Evolutionary conservation across 2,797 vertebrate species (phyloP).

Genomic region (Myotis planiceps): DNA sequence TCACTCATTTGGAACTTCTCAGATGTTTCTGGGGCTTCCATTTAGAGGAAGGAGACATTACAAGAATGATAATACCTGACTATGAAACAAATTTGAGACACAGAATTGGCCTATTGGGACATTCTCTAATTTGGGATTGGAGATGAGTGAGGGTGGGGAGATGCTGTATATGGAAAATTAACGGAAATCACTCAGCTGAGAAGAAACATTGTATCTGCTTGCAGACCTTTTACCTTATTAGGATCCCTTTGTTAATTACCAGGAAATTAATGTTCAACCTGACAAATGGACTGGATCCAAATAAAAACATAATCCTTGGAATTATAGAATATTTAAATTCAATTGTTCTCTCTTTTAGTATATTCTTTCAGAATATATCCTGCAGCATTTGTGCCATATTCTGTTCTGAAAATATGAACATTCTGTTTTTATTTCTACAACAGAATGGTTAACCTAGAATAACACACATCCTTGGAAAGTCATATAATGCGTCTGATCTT

Average conservation of each 20-base stretch:
- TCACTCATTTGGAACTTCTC: slow-evolving; percentile 39
- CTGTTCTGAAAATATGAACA: slow-evolving; percentile 27
- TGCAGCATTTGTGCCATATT: neutral
- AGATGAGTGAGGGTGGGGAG: neutral
- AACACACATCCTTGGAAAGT: slow-evolving; percentile 30
- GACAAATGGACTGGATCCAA: neutral
- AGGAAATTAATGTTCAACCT: neutral
- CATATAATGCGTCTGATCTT: slow-evolving; percentile 11
- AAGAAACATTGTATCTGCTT: neutral
- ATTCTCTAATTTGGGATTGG: neutral
- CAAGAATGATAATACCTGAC: slow-evolving; percentile 11
- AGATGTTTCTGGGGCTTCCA: slow-evolving; percentile 47
- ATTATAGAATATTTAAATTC: neutral
- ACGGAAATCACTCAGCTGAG: neutral
- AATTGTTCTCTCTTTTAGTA: neutral
- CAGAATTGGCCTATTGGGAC: neutral
- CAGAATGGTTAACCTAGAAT: neutral
- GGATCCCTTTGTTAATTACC: neutral
- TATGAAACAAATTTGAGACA: neutral
- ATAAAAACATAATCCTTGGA: neutral
- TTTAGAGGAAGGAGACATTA: neutral
- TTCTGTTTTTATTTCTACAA: slow-evolving; percentile 39
- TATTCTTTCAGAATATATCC: slow-evolving; percentile 21
- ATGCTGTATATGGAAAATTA: neutral
- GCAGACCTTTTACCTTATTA: neutral